Percentiles rank a stretch among this genome's conserved stretches.
Conservation (phyloP, 2,888 invertebrate genomes). For the Chrysotoxum bicinctum region DNA sequence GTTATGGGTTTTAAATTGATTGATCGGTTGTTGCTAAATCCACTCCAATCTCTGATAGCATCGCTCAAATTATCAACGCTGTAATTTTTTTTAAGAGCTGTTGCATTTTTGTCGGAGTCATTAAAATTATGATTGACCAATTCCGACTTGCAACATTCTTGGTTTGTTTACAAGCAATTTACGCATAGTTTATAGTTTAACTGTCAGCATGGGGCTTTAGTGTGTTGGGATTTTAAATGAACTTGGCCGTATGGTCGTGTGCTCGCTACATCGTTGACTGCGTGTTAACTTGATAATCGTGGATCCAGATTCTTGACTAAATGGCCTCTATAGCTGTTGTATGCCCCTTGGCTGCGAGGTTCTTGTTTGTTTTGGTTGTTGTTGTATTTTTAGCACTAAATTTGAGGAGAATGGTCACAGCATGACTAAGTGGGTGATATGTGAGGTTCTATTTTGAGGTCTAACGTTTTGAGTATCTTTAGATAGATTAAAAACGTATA, state of each 20-base stretch:
- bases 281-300: slow-evolving; percentile 10
- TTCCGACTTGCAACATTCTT: slow-evolving; percentile 7
- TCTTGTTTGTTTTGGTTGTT: slow-evolving; percentile 1
- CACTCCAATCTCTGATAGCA: neutral
- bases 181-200: slow-evolving; percentile 12
- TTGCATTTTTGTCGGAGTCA: slow-evolving; percentile 1
- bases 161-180: slow-evolving; percentile 20
- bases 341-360: neutral
- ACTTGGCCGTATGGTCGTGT: slow-evolving; percentile 12
- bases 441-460: neutral
- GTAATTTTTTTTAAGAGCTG: neutral
- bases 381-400: neutral
- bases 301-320: slow-evolving; percentile 20
- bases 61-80: neutral
- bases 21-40: neutral
- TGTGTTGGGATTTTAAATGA: neutral
- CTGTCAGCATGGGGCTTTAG: slow-evolving; percentile 16
- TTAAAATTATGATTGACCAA: slow-evolving; percentile 4
- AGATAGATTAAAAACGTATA: no score
- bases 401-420: neutral
- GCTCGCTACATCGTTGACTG: neutral
- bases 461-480: no score
- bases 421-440: neutral
- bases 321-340: slow-evolving; percentile 2
- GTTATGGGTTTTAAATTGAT: slow-evolving; percentile 5